Conservation (phyloP, 2,113 vertebrate species). For the Nycticebus coucang region DNA sequence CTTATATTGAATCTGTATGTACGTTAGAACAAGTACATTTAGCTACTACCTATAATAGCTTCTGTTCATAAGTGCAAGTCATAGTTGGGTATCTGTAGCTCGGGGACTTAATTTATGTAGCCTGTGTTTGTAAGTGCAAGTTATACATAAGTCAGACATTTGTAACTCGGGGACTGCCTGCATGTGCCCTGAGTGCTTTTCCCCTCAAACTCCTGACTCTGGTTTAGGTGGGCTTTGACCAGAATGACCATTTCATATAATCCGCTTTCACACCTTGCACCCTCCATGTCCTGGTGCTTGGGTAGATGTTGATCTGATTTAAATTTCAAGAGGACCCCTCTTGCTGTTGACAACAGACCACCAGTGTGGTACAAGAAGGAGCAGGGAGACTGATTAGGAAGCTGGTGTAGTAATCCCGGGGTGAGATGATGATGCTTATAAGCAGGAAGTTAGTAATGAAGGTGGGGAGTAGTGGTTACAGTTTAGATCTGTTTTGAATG, state of each 20-base stretch:
- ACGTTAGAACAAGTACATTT: no score
- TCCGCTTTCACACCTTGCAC: background rate
- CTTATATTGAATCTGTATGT: no score
- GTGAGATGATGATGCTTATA: no score
- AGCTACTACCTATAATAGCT: no score
- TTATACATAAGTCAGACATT: no score
- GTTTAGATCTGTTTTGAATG: background rate
- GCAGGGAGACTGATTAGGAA: background rate
- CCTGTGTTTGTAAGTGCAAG: no score
- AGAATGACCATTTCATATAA: background rate
- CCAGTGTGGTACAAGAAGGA: background rate
- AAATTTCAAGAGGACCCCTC: background rate
- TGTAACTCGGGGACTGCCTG: no score
- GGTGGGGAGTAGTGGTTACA: background rate
- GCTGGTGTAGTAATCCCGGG: background rate
- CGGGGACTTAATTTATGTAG: no score
- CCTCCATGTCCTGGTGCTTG: background rate
- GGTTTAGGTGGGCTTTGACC: background rate
- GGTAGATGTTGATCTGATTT: background rate
- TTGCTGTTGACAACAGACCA: background rate
- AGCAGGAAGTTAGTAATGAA: background rate
- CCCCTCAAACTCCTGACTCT: background rate
- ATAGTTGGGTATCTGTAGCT: no score
- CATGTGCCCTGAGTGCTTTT: background rate
- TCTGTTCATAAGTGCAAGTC: no score